Evolutionary conservation across 2,888 invertebrate species (phyloP).

Genomic region (Metalampra italica): DNA sequence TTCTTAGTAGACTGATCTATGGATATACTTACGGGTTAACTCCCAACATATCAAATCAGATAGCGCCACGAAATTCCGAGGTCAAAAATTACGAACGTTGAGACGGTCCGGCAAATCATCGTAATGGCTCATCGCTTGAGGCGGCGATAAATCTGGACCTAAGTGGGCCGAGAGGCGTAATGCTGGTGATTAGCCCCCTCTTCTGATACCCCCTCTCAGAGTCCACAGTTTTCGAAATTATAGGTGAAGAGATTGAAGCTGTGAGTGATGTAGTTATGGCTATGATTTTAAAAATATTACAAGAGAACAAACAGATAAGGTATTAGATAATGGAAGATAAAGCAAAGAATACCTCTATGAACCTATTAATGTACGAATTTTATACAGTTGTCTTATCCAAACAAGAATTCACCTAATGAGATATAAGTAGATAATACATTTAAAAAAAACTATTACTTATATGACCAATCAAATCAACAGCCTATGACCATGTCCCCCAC

Average conservation of each 20-base stretch:
- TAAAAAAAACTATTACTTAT: too few species aligned
- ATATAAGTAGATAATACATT: too few species aligned
- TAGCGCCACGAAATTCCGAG: constrained; percentile 19
- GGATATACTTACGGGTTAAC: background rate
- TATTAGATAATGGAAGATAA: too few species aligned
- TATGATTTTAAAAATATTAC: too few species aligned
- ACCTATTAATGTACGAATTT: too few species aligned
- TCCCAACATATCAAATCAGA: constrained; percentile 14
- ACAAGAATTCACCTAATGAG: too few species aligned
- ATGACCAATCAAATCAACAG: too few species aligned
- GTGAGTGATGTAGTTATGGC: background rate
- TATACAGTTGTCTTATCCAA: too few species aligned
- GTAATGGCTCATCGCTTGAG: constrained; percentile 29
- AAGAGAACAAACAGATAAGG: too few species aligned
- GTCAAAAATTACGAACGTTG: constrained; percentile 24
- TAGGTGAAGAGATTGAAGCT: background rate
- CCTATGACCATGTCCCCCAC: too few species aligned
- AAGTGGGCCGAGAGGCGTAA: constrained; percentile 11
- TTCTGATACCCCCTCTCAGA: background rate
- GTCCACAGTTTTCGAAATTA: constrained; percentile 4
- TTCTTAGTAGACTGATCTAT: too few species aligned
- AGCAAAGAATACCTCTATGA: too few species aligned
- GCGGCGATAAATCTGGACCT: constrained; percentile 29
- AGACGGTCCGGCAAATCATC: constrained; percentile 22
- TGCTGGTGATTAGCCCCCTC: background rate